Conservation (phyloP, 1,140 invertebrate genomes). For the Venustaconcha ellipsiformis region DNA sequence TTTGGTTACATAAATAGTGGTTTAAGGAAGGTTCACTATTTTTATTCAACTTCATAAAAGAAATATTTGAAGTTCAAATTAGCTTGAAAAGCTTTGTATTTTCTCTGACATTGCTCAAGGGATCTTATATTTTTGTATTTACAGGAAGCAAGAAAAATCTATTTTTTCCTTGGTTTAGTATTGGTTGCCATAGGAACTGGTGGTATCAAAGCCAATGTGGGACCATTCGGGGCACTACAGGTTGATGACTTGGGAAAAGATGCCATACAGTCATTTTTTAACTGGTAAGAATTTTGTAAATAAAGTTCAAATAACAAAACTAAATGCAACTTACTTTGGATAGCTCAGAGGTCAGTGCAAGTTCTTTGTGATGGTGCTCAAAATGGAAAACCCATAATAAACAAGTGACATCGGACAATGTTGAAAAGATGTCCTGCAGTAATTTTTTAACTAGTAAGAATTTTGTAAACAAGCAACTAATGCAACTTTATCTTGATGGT, state of each 20-base stretch:
- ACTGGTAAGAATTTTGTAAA: conserved; percentile 62
- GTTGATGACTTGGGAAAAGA: conserved; percentile 65
- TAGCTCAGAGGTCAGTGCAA: neutral
- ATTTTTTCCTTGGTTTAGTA: conserved; percentile 56
- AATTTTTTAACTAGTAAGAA: conserved; percentile 21
- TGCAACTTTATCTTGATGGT: too few species aligned
- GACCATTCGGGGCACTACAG: conserved; percentile 72
- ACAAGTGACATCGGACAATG: neutral
- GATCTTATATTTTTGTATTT: conserved; percentile 7
- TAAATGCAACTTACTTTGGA: too few species aligned
- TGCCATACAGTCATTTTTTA: conserved; percentile 70
- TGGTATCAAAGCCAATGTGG: conserved; percentile 70
- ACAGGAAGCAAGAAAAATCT: conserved; percentile 43
- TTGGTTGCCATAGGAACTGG: conserved; percentile 70
- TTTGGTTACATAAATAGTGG: neutral
- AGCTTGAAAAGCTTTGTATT: too few species aligned
- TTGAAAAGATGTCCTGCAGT: neutral
- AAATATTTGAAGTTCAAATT: too few species aligned
- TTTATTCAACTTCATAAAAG: neutral
- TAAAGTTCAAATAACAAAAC: neutral
- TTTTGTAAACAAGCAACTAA: neutral
- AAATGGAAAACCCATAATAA: neutral
- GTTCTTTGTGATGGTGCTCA: neutral
- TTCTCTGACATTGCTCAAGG: neutral
- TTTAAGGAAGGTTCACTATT: neutral